Base-by-base conservation (phyloP, 2,113 vertebrate species). In the Pongo abelii region DNA sequence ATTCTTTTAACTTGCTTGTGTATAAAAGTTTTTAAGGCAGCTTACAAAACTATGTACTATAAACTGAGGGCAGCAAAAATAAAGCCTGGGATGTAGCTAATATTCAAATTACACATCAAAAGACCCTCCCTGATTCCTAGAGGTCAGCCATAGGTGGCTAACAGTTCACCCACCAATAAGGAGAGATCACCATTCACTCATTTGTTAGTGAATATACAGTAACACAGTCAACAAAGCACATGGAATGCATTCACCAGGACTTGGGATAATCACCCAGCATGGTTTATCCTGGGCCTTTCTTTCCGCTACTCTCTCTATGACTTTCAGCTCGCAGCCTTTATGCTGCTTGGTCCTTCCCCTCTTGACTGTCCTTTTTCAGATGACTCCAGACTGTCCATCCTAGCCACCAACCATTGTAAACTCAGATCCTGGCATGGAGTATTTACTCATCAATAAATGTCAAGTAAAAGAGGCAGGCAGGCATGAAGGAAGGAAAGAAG, bases 401-500 rank as follows among this genome's bases (percentile, higher is more conserved):
- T 13, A 38, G 78, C 8, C 27, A 50, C 9, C 0, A 6, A 27
- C 38, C 55, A 40, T 4, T 40, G 55, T 9, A 27, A 69, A 79
- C 40, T n/a, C 50, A 18, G 48, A 32, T 4, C 75, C 89, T 35
- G 8, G 25, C 43, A 11, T 30, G 46, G 52, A 11, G 67, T 2
- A n/a, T 35, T 61, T 35, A n/a, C 8, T 17, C 72, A 77, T 6
- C 17, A 7, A 48, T n/a, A 55, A 11, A 57, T 43, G 17, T 38
- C 8, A 77, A 7, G 27, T 4, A 50, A 48, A 9, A 16, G 23
- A 61, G 3, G 18, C 23, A 55, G 30, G 48, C 22, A 3, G 30
- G 5, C 27, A 38, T 2, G 35, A 1, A 35, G 3, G 6, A 5
- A 67, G 6, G 16, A 12, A 5, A 6, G 14, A 48, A 32, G 30